Evolutionary conservation across 2,797 vertebrate genomes (phyloP).

Genomic region (Karalla daura): DNA sequence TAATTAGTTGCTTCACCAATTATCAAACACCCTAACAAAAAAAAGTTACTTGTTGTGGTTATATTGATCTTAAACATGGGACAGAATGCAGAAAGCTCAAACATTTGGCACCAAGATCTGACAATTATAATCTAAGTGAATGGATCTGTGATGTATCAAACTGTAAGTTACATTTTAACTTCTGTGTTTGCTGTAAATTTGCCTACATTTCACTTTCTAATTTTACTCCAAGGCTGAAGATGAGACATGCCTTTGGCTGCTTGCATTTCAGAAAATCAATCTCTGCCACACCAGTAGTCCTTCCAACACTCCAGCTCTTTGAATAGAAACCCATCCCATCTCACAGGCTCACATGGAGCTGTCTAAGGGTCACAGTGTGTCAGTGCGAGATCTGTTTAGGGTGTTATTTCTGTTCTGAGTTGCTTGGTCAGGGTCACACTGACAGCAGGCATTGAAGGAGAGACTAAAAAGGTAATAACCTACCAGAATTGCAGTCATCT

Average conservation of each 20-base stretch:
- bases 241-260: no score
- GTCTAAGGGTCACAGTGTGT: conserved; percentile 17
- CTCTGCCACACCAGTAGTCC: not conserved
- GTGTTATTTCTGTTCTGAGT: conserved; percentile 27
- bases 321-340: conserved; percentile 7
- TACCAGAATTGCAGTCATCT: conserved; percentile 96
- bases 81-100: no score
- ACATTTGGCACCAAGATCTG: no score
- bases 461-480: conserved; percentile 28
- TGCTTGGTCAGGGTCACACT: conserved; percentile 22
- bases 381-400: conserved; percentile 33
- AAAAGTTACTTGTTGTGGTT: no score
- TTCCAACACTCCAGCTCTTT: conserved; percentile 20
- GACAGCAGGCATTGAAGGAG: conserved; percentile 27
- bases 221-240: no score
- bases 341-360: conserved; percentile 5
- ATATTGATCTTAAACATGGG: no score
- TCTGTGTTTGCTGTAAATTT: no score
- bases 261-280: conserved; percentile 21
- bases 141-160: no score
- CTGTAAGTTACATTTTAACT: no score
- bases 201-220: no score
- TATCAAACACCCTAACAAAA: no score
- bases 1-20: not conserved
- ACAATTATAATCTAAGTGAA: no score